Evolutionary conservation across 2,888 invertebrate species (phyloP).

Genomic region (Erebia palarica): DNA sequence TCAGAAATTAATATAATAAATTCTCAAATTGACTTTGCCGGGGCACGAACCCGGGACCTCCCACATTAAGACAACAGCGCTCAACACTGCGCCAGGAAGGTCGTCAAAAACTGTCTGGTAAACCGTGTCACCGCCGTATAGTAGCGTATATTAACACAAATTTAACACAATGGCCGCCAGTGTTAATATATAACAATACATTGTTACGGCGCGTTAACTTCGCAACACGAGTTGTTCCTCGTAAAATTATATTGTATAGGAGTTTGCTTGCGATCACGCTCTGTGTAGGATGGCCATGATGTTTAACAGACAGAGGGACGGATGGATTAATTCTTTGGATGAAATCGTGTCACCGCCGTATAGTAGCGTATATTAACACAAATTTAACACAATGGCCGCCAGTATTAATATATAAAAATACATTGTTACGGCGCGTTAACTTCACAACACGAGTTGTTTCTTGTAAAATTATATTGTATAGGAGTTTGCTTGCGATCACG

Average conservation of each 20-base stretch:
- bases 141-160: constrained; percentile 3
- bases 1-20: too few species aligned
- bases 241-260: constrained; percentile 44
- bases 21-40: too few species aligned
- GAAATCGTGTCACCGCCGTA: neutral
- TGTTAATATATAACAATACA: constrained; percentile 41
- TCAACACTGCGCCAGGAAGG: too few species aligned
- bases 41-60: too few species aligned
- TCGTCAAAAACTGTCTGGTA: too few species aligned
- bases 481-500: constrained; percentile 26
- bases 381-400: constrained; percentile 11
- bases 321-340: too few species aligned
- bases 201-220: constrained; percentile 44
- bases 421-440: constrained; percentile 45
- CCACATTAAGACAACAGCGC: too few species aligned
- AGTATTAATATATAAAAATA: constrained; percentile 40
- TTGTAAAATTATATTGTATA: constrained; percentile 46
- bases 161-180: constrained; percentile 12
- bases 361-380: neutral
- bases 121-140: neutral
- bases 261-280: constrained; percentile 26
- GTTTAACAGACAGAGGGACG: constrained; percentile 27
- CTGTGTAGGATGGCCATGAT: constrained; percentile 18
- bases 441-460: constrained; percentile 41
- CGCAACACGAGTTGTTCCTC: constrained; percentile 42